Percentiles rank a stretch among this genome's conserved stretches.
phyloP scores from a whole-genome alignment of 2,888 invertebrate species.

The Toxonevra muliebris region DNA sequence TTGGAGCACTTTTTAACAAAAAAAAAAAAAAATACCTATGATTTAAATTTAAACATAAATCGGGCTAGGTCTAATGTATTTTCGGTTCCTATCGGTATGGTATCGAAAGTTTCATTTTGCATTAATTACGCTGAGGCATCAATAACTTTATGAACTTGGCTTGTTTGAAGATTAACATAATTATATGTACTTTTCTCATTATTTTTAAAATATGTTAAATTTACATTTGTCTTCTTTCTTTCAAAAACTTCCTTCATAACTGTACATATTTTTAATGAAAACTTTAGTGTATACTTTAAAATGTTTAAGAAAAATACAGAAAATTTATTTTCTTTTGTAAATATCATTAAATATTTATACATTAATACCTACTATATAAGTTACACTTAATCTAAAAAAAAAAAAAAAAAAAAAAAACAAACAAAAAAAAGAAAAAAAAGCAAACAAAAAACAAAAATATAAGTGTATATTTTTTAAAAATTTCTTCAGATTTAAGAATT shows the following conservation, averaged over 20 bases:
- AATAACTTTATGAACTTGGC: too few species aligned
- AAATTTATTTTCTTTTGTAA: constrained; percentile 5
- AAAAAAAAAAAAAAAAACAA: not conserved
- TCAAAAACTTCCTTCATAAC: too few species aligned
- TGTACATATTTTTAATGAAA: constrained; percentile 5
- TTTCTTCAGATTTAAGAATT: not conserved
- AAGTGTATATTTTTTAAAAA: constrained; percentile 3
- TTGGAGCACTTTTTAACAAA: too few species aligned
- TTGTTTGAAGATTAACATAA: not conserved
- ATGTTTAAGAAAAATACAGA: not conserved
- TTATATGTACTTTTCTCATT: not conserved
- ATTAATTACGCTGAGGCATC: too few species aligned
- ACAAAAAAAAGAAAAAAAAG: not conserved
- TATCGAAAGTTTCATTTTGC: too few species aligned
- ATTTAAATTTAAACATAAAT: too few species aligned
- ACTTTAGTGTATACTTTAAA: constrained; percentile 3
- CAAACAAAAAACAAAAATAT: not conserved
- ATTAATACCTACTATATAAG: not conserved
- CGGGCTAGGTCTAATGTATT: too few species aligned
- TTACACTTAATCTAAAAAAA: not conserved
- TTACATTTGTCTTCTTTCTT: too few species aligned
- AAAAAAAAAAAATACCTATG: too few species aligned
- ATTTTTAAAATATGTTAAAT: constrained; percentile 13
- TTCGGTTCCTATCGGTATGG: too few species aligned
- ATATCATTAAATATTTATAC: constrained; percentile 1